Evolutionary conservation across 1,140 invertebrate genomes (phyloP).

Genomic region (Nephotettix cincticeps): DNA sequence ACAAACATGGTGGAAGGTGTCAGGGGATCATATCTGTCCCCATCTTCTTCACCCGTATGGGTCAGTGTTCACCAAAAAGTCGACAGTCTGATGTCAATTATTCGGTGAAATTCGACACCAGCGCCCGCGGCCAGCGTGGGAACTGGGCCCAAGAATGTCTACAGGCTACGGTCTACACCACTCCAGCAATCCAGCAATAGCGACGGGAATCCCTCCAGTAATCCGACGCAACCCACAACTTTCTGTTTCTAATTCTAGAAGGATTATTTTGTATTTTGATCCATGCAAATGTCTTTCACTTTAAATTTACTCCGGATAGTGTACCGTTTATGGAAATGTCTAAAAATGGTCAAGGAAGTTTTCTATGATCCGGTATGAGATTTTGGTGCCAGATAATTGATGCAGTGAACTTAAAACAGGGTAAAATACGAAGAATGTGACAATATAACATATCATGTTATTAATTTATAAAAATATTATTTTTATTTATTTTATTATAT

Average conservation of each 20-base stretch:
- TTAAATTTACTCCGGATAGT: too few relatives aligned
- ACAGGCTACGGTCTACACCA: not conserved
- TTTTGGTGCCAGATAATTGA: too few relatives aligned
- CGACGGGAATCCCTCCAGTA: not conserved
- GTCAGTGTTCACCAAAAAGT: slow-evolving; percentile 5
- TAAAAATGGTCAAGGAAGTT: too few relatives aligned
- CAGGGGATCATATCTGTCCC: not conserved
- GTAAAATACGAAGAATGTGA: too few relatives aligned
- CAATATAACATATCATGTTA: too few relatives aligned
- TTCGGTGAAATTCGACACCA: slow-evolving; percentile 21
- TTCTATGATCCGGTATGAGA: too few relatives aligned
- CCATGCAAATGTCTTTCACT: not conserved
- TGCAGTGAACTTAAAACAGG: too few relatives aligned
- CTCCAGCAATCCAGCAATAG: not conserved
- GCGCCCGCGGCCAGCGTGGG: slow-evolving; percentile 17
- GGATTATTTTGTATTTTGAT: not conserved
- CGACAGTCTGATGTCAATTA: slow-evolving; percentile 17
- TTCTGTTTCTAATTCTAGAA: slow-evolving; percentile 4
- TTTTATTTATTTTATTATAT: too few relatives aligned
- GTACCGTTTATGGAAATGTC: too few relatives aligned
- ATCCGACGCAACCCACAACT: not conserved
- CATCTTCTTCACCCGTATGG: not conserved
- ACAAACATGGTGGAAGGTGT: too few relatives aligned
- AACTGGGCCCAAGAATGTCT: slow-evolving; percentile 6
- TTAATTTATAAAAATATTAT: too few relatives aligned